Percentiles rank a stretch among this genome's conserved stretches.
These are phyloP conservation scores for Mastigias papua DNA, from an alignment of 30 jellyfish, hydroid and myxozoan species.

Conservation along the genomic window DNA sequence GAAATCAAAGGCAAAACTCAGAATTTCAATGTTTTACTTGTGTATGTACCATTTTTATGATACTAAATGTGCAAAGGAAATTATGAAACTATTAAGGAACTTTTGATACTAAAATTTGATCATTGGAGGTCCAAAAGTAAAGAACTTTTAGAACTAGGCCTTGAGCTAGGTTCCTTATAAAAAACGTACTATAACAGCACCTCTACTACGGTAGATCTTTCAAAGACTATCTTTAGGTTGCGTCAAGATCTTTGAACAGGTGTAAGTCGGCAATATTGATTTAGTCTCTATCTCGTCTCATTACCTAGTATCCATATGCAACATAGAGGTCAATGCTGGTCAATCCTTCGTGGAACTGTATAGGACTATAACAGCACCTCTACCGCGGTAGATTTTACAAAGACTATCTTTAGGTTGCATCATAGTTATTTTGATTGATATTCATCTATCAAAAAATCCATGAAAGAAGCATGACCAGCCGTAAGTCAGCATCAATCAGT, in stretches of 20 bases:
- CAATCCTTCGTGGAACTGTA: neutral
- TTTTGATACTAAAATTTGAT: too few relatives aligned
- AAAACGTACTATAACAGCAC: neutral
- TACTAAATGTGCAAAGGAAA: too few relatives aligned
- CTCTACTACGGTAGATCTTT: neutral
- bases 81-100: too few relatives aligned
- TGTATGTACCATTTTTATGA: too few relatives aligned
- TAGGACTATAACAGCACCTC: neutral
- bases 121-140: too few relatives aligned
- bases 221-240: neutral
- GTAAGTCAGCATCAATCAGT: conserved; percentile 43
- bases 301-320: neutral
- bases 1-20: too few relatives aligned
- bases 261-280: neutral
- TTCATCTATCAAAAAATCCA: conserved; percentile 1
- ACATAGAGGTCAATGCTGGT: neutral
- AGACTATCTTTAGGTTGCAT: neutral
- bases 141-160: too few relatives aligned
- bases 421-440: neutral
- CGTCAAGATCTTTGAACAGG: neutral
- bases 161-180: too few relatives aligned
- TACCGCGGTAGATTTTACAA: neutral
- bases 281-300: neutral
- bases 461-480: conserved; percentile 24
- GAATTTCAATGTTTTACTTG: too few relatives aligned